A percentile compares a stretch with the other conserved stretches of the same genome.
Conservation (phyloP, 2,797 vertebrate genomes). For the Champsocephalus gunnari region DNA sequence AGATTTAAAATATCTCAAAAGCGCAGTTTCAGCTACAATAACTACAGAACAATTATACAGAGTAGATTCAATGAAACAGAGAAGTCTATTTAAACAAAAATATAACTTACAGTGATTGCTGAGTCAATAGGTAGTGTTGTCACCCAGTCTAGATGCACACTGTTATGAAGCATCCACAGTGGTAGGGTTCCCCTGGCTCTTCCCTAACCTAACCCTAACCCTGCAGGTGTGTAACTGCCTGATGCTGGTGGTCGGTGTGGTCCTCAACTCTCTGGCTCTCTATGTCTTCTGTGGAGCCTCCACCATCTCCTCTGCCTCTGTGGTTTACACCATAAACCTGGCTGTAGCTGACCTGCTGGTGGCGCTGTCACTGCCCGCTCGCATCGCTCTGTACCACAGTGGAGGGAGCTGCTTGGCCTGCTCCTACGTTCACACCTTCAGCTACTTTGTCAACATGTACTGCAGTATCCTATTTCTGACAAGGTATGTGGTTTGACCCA, state of each 20-base stretch:
- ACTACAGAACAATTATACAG: too few relatives aligned
- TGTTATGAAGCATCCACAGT: neutral
- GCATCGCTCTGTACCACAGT: constrained; percentile 91
- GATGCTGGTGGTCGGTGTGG: constrained; percentile 91
- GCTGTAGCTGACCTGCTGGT: constrained; percentile 94
- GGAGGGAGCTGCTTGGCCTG: constrained; percentile 85
- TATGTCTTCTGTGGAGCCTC: constrained; percentile 93
- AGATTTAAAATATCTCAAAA: too few relatives aligned
- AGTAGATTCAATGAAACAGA: too few relatives aligned
- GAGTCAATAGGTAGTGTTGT: too few relatives aligned
- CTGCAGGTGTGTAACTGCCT: constrained; percentile 83
- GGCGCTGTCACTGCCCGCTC: constrained; percentile 91
- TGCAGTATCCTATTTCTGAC: constrained; percentile 96
- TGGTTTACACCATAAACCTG: constrained; percentile 95
- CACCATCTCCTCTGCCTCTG: constrained; percentile 87
- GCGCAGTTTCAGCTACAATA: too few relatives aligned
- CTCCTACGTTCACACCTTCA: constrained; percentile 91
- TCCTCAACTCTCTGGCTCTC: constrained; percentile 91
- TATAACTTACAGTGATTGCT: too few relatives aligned
- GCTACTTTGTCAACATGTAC: constrained; percentile 98
- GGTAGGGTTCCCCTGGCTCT: neutral
- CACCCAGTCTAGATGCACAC: too few relatives aligned
- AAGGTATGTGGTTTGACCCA: constrained; percentile 52
- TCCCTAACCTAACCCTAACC: too few relatives aligned
- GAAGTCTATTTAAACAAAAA: too few relatives aligned